Base-by-base conservation (phyloP, 1,140 invertebrate species). In the Cyclargus thomasi region DNA sequence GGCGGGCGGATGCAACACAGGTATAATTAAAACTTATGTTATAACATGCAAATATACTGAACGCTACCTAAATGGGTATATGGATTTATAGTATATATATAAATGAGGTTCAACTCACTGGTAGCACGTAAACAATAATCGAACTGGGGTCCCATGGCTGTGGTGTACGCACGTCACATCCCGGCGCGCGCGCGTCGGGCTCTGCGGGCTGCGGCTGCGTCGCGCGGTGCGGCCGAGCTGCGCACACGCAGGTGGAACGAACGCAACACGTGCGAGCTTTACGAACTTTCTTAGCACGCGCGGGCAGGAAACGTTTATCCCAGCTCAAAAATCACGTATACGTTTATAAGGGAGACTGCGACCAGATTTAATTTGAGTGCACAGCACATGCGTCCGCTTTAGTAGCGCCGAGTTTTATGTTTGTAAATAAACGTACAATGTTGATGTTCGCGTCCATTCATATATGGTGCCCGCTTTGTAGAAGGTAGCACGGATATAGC, bases 361-460 rank as follows among this genome's bases (percentile, higher is more conserved):
- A 69, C 72, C 75, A 76, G 77, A 76, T 83, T 86, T 83, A 85
- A 80, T 83, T 83, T 81, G 71, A 81, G 75, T 82, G 72, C 68
- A 47, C 47, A 64, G 73, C 73, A 71, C 72, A 69, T 74, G 75
- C 74, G 74, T 78, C 77, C 79, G 74, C 73, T 81, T 80, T 79
- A 75, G 79, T 79, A 80, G 77, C 83, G 77, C 77, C 77, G 70
- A 77, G 78, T 74, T 75, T 75, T 72, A 73, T 90, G 87, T 90
- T 90, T 90, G 87, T 90, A 90, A 90, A 90, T 88, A 88, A 82
- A 85, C 76, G 76, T 76, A 78, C 77, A 78, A 74, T 86, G 83
- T 86, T 83, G 80, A 82, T 82, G 76, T 80, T 76, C 71, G 70
- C 74, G 74, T 74, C 76, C 81, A 82, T 81, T 87, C 82, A 85